Base-by-base conservation (phyloP, 2,888 invertebrate genomes). In the Rhingia rostrata region DNA sequence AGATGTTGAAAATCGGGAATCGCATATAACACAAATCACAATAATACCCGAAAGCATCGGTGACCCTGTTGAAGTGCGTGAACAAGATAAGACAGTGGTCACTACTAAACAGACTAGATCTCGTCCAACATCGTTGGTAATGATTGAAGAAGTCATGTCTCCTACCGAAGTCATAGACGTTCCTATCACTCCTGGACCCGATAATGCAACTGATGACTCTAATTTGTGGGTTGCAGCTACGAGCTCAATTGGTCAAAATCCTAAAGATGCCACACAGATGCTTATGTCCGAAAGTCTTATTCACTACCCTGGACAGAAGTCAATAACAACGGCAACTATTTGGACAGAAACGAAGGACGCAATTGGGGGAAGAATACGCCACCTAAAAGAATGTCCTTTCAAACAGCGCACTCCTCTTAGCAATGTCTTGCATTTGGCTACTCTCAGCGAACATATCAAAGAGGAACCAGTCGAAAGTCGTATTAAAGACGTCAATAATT, bases 401-500 rank as follows among this genome's bases (percentile, higher is more conserved):
- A 91, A 91, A 6, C 91, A 92, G 84, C 93, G 93, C 4, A 93
- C 93, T 12, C 93, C 93, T 70, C 89, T 94, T n/a, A 93, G 93
- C 60, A 93, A 94, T 87, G 92, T 94, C 1, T 89, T 95, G n/a
- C 94, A 94, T 86, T 91, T 94, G 61, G 94, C 94, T 0, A 93
- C 93, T 0, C 88, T 94, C 0, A 93, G 93, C 53, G 93, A 94
- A 87, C 92, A 93, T 69, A 90, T 93, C 6, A 92, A 92, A 1
- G 92, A 93, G 14, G 92, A 93, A 86, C 92, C 93, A 0, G 90
- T 92, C 0, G 93, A 94, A 86, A 92, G 93, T 87, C 92, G 93
- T 6, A 91, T 92, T n/a, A 90, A 90, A 6, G 93, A 95, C 32
- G 92, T 96, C 3, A 93, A 93, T 74, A 93, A 94, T 63, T 88